Evolutionary conservation across 2,113 vertebrate genomes (phyloP).

Genomic region (Pollimyrus isidori): DNA sequence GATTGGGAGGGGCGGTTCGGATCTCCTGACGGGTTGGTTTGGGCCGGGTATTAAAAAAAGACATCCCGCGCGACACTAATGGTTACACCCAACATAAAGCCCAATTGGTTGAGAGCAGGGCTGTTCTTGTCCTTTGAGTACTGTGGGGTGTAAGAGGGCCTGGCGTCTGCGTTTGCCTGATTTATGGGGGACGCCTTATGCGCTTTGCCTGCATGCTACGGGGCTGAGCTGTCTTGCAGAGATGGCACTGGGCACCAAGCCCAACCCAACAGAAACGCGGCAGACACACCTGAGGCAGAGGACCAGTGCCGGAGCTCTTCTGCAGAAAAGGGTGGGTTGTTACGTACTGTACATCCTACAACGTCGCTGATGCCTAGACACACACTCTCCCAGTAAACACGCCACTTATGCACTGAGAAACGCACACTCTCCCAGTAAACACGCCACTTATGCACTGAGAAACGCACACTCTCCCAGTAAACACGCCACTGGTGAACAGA

Average conservation of each 20-base stretch:
- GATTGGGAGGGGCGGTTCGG: too few relatives aligned
- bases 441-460: not conserved
- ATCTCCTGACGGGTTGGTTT: too few relatives aligned
- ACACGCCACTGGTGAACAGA: not conserved
- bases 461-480: not conserved
- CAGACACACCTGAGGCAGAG: not conserved
- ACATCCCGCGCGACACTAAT: too few relatives aligned
- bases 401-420: not conserved
- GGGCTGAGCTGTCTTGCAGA: too few relatives aligned
- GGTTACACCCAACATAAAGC: too few relatives aligned
- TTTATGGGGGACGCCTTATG: constrained; percentile 50
- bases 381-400: not conserved
- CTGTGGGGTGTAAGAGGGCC: constrained; percentile 20
- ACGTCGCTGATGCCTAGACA: too few relatives aligned
- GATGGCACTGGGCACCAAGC: too few relatives aligned
- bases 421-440: not conserved
- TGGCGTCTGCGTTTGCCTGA: constrained; percentile 40
- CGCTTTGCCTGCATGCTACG: constrained; percentile 39
- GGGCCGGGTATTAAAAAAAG: too few relatives aligned
- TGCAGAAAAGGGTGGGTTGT: too few relatives aligned
- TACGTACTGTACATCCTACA: too few relatives aligned
- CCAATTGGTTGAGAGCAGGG: not conserved
- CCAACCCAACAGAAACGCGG: not conserved
- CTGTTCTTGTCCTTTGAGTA: constrained; percentile 6
- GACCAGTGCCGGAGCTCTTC: not conserved